phyloP scores from a whole-genome alignment of 1,140 invertebrate species.

The Zaprionus davidi region DNA sequence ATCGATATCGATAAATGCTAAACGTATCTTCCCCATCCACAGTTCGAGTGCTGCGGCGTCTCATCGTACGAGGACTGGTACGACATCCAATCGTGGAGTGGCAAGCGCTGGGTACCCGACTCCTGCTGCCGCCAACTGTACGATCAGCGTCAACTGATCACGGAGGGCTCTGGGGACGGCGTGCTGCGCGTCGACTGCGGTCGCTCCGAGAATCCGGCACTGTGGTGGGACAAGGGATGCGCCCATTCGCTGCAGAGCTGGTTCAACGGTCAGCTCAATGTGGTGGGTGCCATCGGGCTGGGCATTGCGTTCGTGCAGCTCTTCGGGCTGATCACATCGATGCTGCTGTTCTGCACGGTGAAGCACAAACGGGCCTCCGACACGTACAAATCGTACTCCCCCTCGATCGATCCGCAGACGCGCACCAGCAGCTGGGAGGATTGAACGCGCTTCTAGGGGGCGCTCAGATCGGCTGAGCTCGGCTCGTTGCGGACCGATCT shows the following conservation, averaged over 20 bases:
- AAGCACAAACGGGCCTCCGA: constrained; percentile 89
- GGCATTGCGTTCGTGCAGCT: constrained; percentile 90
- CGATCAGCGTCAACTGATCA: constrained; percentile 74
- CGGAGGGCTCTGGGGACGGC: constrained; percentile 84
- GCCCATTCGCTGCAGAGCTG: constrained; percentile 88
- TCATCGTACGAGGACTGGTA: constrained; percentile 93
- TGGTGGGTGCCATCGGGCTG: constrained; percentile 89
- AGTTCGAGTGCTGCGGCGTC: constrained; percentile 95
- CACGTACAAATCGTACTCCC: constrained; percentile 89
- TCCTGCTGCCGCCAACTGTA: constrained; percentile 90
- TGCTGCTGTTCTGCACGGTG: constrained; percentile 91
- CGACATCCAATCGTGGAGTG: constrained; percentile 91
- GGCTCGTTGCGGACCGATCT: not conserved
- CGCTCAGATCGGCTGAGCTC: not conserved
- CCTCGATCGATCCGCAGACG: constrained; percentile 85
- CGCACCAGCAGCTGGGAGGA: constrained; percentile 85
- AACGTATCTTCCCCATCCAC: not conserved
- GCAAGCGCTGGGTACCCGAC: constrained; percentile 90
- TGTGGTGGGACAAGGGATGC: constrained; percentile 89
- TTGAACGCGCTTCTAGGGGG: constrained; percentile 65
- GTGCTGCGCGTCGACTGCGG: constrained; percentile 73
- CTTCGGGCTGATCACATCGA: constrained; percentile 90
- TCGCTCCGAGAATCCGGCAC: constrained; percentile 85
- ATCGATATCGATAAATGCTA: not conserved
- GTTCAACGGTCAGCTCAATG: constrained; percentile 88